A percentile compares a stretch with the other conserved stretches of the same genome.
phyloP scores from a whole-genome alignment of 2,888 invertebrate species.

The Zhuqinia jingwanae region DNA sequence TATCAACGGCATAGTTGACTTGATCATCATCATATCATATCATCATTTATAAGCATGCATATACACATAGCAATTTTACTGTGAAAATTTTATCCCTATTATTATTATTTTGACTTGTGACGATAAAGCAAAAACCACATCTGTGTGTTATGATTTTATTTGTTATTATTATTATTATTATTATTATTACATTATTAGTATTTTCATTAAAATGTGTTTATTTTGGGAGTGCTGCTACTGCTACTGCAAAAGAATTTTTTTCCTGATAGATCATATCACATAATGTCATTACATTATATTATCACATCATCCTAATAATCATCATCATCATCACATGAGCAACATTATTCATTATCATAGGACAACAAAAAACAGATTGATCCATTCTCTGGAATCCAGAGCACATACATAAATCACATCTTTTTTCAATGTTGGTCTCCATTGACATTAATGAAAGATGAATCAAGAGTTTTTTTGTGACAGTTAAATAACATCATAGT shows the following conservation, averaged over 20 bases:
- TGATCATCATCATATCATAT: too few species aligned
- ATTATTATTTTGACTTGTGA: neutral
- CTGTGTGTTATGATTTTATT: neutral
- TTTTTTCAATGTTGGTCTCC: constrained; percentile 33
- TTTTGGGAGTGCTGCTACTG: too few species aligned
- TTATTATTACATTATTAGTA: neutral
- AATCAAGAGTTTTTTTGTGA: constrained; percentile 52
- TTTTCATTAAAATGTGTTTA: constrained; percentile 16
- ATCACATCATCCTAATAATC: neutral
- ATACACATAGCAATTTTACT: too few species aligned
- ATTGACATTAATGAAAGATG: constrained; percentile 66
- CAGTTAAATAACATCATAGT: constrained; percentile 5
- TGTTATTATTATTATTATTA: constrained; percentile 22
- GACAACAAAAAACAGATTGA: constrained; percentile 63
- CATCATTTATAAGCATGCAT: too few species aligned
- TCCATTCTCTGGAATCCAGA: constrained; percentile 61
- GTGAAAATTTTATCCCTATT: too few species aligned
- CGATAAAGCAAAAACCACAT: neutral
- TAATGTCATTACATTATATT: neutral
- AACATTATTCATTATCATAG: constrained; percentile 15
- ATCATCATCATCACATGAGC: neutral
- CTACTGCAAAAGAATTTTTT: too few species aligned
- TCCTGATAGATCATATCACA: neutral
- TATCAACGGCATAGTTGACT: too few species aligned
- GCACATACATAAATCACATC: too few species aligned